Conservation (phyloP, 2,888 invertebrate genomes). For the Xestia ashworthii region DNA sequence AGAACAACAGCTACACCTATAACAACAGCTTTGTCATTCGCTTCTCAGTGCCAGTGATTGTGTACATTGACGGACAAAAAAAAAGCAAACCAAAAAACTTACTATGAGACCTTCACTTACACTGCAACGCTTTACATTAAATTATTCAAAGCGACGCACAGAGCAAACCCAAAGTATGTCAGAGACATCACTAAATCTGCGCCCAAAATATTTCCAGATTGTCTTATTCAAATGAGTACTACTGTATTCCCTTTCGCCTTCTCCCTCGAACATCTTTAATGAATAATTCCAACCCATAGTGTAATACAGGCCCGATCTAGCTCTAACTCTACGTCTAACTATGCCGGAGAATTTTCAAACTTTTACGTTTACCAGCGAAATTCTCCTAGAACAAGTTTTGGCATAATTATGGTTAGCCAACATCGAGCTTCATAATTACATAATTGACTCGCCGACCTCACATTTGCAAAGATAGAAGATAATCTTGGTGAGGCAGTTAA, state of each 20-base stretch:
- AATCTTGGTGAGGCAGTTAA: slow-evolving; percentile 14
- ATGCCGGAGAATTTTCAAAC: slow-evolving; percentile 51
- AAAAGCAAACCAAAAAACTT: not conserved
- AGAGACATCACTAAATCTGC: slow-evolving; percentile 6
- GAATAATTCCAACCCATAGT: slow-evolving; percentile 45
- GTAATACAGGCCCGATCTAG: slow-evolving; percentile 36
- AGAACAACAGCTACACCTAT: no score
- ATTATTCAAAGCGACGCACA: slow-evolving; percentile 18
- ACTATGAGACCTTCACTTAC: not conserved
- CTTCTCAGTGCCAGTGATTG: not conserved
- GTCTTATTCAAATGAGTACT: slow-evolving; percentile 49
- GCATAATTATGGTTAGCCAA: slow-evolving; percentile 58
- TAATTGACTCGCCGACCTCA: slow-evolving; percentile 58
- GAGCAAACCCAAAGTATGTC: slow-evolving; percentile 3
- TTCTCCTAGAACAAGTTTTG: slow-evolving; percentile 54
- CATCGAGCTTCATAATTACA: slow-evolving; percentile 59
- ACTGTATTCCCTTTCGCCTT: slow-evolving; percentile 39
- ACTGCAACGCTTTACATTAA: not conserved
- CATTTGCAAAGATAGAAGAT: slow-evolving; percentile 37
- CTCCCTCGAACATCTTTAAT: slow-evolving; percentile 49
- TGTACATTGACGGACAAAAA: not conserved
- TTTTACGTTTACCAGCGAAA: slow-evolving; percentile 63
- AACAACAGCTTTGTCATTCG: not conserved
- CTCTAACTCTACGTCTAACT: slow-evolving; percentile 47
- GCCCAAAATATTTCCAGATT: slow-evolving; percentile 36